Evolutionary conservation across 2,888 invertebrate genomes (phyloP).

Genomic region (Lepeophtheirus nordmannii): DNA sequence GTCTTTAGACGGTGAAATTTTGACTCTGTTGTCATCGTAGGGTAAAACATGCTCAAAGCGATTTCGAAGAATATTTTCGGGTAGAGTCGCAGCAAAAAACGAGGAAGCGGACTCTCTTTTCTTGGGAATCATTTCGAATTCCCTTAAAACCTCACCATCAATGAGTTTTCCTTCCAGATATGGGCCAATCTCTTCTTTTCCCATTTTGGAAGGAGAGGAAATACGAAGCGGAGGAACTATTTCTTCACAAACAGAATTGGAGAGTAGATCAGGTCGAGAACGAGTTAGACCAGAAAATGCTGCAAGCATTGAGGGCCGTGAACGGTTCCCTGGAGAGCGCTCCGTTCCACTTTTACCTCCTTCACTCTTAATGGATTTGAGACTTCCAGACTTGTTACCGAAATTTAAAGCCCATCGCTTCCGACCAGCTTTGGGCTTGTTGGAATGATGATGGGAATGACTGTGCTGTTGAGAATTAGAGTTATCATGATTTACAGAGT

Average conservation of each 20-base stretch:
- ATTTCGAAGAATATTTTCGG: conserved; percentile 46
- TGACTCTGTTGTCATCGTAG: conserved; percentile 74
- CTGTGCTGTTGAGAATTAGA: too few relatives aligned
- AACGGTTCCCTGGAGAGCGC: not conserved
- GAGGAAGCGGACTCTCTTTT: conserved; percentile 28
- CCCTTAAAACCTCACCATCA: conserved; percentile 40
- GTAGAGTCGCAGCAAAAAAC: conserved; percentile 44
- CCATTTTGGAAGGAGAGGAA: conserved; percentile 17
- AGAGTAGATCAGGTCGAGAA: conserved; percentile 17
- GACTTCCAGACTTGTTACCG: conserved; percentile 19
- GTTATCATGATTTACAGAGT: too few relatives aligned
- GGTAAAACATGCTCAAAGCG: conserved; percentile 60
- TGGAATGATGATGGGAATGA: not conserved
- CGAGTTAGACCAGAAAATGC: conserved; percentile 16
- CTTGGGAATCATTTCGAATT: conserved; percentile 36
- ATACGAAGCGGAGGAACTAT: not conserved
- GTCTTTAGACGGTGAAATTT: conserved; percentile 52
- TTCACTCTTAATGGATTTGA: conserved; percentile 14
- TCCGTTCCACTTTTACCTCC: not conserved
- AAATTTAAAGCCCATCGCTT: conserved; percentile 22
- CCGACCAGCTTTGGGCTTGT: conserved; percentile 18
- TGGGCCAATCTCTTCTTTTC: conserved; percentile 22
- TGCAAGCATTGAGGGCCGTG: conserved; percentile 17
- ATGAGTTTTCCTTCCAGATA: conserved; percentile 50
- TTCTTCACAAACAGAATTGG: not conserved